A percentile compares a stretch with the other conserved stretches of the same genome.
Conservation (phyloP, 2,888 invertebrate species). For the Ecliptopera silaceata region DNA sequence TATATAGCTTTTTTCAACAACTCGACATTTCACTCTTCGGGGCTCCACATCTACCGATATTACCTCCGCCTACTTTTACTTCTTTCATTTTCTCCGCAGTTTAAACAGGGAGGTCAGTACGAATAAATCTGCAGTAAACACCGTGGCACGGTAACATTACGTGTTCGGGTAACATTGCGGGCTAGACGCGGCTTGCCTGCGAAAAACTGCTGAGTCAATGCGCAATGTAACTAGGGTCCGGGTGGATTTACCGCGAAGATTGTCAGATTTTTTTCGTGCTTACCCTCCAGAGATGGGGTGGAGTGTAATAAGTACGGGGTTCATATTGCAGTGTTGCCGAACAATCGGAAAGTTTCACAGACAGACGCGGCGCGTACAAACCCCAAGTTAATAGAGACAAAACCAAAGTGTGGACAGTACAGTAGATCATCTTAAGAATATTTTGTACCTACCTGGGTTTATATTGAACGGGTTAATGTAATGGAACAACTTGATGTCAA, state of each 20-base stretch:
- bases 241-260: too few species aligned
- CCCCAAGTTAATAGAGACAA: constrained; percentile 61
- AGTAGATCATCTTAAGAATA: constrained; percentile 32
- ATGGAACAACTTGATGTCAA: too few species aligned
- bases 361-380: constrained; percentile 56
- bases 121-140: too few species aligned
- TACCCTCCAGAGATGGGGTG: constrained; percentile 37
- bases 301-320: constrained; percentile 45
- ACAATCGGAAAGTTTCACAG: constrained; percentile 60
- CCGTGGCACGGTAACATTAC: too few species aligned
- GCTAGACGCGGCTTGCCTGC: too few species aligned
- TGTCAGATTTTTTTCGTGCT: too few species aligned
- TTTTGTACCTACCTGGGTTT: not conserved
- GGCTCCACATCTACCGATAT: constrained; percentile 31
- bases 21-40: constrained; percentile 8
- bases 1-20: constrained; percentile 1
- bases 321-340: constrained; percentile 48
- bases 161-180: too few species aligned
- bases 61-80: constrained; percentile 26
- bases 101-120: constrained; percentile 35
- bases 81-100: constrained; percentile 43
- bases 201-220: too few species aligned
- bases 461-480: too few species aligned
- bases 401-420: constrained; percentile 36
- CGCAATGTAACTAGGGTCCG: too few species aligned